Base-by-base conservation (phyloP, 2,797 vertebrate species). In the Poecilia picta region DNA sequence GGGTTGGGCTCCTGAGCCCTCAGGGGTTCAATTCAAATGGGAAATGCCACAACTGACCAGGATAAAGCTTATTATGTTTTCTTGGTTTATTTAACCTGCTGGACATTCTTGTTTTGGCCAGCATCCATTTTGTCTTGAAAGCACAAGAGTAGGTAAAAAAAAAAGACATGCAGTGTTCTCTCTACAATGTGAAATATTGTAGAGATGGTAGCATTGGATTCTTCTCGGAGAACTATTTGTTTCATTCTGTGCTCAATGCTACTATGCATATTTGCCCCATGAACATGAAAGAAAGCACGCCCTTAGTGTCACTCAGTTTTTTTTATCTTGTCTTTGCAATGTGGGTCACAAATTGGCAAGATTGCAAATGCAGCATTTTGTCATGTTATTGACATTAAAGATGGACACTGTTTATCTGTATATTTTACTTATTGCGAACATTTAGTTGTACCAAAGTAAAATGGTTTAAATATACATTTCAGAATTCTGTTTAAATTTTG, bases 1-100 rank as follows among this genome's bases (percentile, higher is more conserved):
- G 83, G 62, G 74, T 47, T 78, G 81, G 77, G 49, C 36, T 77
- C 57, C 16, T 31, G 55, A 8, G 31, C 89, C 80, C 84, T 85
- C 49, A 28, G 83, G 86, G 84, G 68, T 49, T 74, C 53, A 36
- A 45, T 74, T 72, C 55, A 33, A 70, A 84, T 74, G 85, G 90
- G 91, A 92, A 90, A 93, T 90, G 33, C 91, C 88, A 80, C 46
- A 66, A 25, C 8, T 81, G 76, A 83, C 77, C 74, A 47, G 25
- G 46, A 86, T 41, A 47, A 70, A 82, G 75, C 36, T 62, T 0
- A 62, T 77, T 68, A 78, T 79, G 33, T 64, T n/a, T 41, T 70
- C 8, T 25, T 18, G 47, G n/a, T 73, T 53, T 45, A 18, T 45
- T 71, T 71, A 49, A 53, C 47, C 25, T 68, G 13, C 31, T 28